phyloP scores from a whole-genome alignment of 1,140 invertebrate genomes.

The Leptinotarsa texana region DNA sequence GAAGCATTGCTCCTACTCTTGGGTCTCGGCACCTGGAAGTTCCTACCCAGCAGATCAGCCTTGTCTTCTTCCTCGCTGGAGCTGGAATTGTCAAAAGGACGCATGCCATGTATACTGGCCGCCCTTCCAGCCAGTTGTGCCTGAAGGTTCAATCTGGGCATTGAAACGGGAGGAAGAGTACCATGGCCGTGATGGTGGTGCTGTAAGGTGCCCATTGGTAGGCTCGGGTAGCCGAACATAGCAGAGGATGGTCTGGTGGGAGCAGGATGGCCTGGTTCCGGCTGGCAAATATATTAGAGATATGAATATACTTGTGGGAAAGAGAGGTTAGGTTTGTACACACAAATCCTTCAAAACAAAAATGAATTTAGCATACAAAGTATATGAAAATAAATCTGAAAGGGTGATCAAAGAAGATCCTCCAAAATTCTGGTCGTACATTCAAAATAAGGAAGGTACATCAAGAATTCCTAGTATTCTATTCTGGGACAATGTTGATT shows the following conservation, averaged over 20 bases:
- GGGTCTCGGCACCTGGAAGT: constrained; percentile 74
- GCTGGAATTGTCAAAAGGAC: constrained; percentile 63
- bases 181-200: constrained; percentile 55
- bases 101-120: constrained; percentile 57
- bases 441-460: too few species aligned
- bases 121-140: constrained; percentile 54
- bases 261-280: constrained; percentile 64
- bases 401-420: too few species aligned
- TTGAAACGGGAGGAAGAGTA: constrained; percentile 71
- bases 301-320: too few species aligned
- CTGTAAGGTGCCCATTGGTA: constrained; percentile 51
- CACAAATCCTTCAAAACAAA: too few species aligned
- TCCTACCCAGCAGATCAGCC: constrained; percentile 70
- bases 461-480: too few species aligned
- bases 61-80: constrained; percentile 72
- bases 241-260: constrained; percentile 80
- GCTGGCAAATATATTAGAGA: constrained; percentile 54
- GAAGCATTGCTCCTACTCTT: constrained; percentile 75
- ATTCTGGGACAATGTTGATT: too few species aligned
- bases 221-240: constrained; percentile 75
- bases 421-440: too few species aligned
- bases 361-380: too few species aligned
- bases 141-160: constrained; percentile 65
- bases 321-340: too few species aligned
- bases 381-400: too few species aligned